Conservation (phyloP, 92 coral and sea anemone genomes). For the Scolanthus callimorphus region DNA sequence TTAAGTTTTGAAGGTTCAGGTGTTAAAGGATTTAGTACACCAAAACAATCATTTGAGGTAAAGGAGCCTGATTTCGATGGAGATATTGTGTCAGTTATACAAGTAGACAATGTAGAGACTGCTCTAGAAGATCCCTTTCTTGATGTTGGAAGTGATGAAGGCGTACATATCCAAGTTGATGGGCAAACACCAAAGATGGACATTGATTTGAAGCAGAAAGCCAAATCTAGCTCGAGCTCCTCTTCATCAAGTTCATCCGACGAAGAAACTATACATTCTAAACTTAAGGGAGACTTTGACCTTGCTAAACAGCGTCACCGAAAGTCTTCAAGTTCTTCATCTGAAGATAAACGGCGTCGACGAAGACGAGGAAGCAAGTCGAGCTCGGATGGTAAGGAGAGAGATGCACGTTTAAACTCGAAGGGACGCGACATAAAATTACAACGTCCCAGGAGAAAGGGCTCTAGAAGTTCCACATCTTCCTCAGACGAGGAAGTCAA, state of each 20-base stretch:
- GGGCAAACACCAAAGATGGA: conserved; percentile 7
- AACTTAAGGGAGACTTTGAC: not conserved
- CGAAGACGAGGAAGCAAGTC: conserved; percentile 6
- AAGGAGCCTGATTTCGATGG: conserved; percentile 13
- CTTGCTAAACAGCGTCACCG: not conserved
- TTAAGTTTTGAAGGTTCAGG: not conserved
- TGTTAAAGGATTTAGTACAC: conserved; percentile 16
- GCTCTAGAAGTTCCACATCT: no score
- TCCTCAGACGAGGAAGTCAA: no score
- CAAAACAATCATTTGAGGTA: conserved; percentile 8
- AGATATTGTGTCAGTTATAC: conserved; percentile 5
- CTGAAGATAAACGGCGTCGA: not conserved
- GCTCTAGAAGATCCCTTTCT: not conserved
- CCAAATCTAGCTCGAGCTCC: not conserved
- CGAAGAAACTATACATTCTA: not conserved
- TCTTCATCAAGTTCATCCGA: conserved; percentile 9
- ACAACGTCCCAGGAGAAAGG: no score
- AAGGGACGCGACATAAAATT: no score
- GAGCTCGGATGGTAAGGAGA: not conserved
- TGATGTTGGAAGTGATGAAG: conserved; percentile 6
- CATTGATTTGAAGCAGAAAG: not conserved
- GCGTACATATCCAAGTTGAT: not conserved
- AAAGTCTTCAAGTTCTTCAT: not conserved
- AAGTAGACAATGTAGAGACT: not conserved
- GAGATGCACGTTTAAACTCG: not conserved